phyloP scores from a whole-genome alignment of 1,140 invertebrate genomes.

The Drosophila pseudoobscura region DNA sequence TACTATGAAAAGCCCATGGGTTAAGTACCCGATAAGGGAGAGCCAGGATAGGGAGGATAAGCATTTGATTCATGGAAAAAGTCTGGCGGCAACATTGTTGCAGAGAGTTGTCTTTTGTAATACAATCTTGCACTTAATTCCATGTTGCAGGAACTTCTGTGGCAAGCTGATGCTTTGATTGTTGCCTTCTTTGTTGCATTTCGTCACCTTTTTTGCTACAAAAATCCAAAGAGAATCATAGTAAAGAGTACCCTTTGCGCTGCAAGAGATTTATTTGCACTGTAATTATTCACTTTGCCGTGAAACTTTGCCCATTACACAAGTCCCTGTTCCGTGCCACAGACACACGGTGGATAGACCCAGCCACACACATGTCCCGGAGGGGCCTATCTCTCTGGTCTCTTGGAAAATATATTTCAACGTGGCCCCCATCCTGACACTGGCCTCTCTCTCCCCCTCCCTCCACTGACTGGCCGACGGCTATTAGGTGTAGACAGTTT shows the following conservation, averaged over 20 bases:
- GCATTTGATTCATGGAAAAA: constrained; percentile 4
- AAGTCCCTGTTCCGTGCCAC: constrained; percentile 12
- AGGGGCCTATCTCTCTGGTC: constrained; percentile 55
- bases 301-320: constrained; percentile 67
- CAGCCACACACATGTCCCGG: constrained; percentile 47
- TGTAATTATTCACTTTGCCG: constrained; percentile 76
- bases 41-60: too few relatives aligned
- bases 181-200: constrained; percentile 36
- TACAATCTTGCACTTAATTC: constrained; percentile 53
- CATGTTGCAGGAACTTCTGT: constrained; percentile 19
- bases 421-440: constrained; percentile 42
- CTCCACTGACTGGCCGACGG: constrained; percentile 23
- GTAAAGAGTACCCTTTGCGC: constrained; percentile 11
- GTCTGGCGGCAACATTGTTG: constrained; percentile 29
- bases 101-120: constrained; percentile 35
- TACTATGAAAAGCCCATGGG: constrained; percentile 12
- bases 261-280: constrained; percentile 67
- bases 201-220: constrained; percentile 39
- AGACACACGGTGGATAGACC: constrained; percentile 8
- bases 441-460: constrained; percentile 2
- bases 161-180: constrained; percentile 36
- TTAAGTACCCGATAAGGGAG: constrained; percentile 11
- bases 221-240: constrained; percentile 13
- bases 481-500: constrained; percentile 77
- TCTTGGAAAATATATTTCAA: constrained; percentile 59